Evolutionary conservation across 2,888 invertebrate species (phyloP).

Genomic region (Tenodera sinensis): DNA sequence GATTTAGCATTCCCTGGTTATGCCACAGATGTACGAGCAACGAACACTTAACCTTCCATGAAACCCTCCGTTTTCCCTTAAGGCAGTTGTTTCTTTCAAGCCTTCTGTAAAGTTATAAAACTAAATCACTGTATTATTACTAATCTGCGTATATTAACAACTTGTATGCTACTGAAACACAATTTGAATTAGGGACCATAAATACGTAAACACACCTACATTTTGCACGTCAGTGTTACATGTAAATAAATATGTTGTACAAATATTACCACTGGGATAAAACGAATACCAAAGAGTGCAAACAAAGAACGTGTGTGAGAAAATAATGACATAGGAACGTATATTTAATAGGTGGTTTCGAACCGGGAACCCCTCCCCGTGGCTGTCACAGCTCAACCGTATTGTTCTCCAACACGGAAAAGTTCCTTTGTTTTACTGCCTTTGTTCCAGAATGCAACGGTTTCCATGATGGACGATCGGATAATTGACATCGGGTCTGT

Average conservation of each 20-base stretch:
- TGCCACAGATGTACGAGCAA: too few species aligned
- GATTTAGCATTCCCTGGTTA: too few species aligned
- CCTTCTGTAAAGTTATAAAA: too few species aligned
- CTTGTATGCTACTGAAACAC: too few species aligned
- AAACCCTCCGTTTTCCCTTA: too few species aligned
- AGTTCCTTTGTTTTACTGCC: background rate
- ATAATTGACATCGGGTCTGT: background rate
- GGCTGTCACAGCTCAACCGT: background rate
- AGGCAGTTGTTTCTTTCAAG: too few species aligned
- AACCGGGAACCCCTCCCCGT: background rate
- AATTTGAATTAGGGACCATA: background rate
- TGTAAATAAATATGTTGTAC: background rate
- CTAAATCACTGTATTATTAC: too few species aligned
- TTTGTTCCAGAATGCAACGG: background rate
- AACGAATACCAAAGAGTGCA: background rate
- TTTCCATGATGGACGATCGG: background rate
- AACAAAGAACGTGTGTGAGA: background rate
- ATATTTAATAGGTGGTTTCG: background rate
- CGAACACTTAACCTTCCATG: too few species aligned
- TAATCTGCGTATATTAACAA: too few species aligned
- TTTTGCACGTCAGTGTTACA: background rate
- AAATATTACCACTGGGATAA: background rate
- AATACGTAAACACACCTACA: background rate
- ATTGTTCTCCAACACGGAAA: background rate
- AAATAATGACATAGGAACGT: background rate